Conservation (phyloP, 2,888 invertebrate species). For the Coecobrya sp. region DNA sequence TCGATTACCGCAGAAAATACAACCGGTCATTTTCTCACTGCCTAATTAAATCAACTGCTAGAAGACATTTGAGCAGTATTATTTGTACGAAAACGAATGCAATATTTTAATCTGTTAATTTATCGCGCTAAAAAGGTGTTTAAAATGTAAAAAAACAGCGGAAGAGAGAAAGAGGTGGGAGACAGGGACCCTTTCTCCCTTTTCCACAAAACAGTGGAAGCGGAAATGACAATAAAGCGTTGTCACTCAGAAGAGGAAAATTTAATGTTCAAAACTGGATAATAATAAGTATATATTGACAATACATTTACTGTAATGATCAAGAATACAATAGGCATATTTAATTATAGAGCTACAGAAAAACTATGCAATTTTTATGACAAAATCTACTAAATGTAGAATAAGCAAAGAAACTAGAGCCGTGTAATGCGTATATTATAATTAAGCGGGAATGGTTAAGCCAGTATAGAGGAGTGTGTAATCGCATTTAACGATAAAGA, state of each 20-base stretch:
- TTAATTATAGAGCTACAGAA: slow-evolving; percentile 50
- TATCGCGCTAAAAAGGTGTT: neutral
- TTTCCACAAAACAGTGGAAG: neutral
- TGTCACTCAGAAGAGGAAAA: slow-evolving; percentile 22
- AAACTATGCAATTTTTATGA: slow-evolving; percentile 53
- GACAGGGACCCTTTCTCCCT: neutral
- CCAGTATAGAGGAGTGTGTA: slow-evolving; percentile 46
- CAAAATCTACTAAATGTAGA: slow-evolving; percentile 1
- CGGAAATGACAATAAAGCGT: slow-evolving; percentile 38
- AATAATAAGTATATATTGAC: slow-evolving; percentile 32
- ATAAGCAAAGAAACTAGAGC: neutral
- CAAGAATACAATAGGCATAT: neutral
- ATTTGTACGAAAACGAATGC: slow-evolving; percentile 69
- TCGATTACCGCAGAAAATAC: slow-evolving; percentile 32
- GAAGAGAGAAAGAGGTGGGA: neutral
- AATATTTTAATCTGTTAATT: slow-evolving; percentile 67
- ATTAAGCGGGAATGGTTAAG: slow-evolving; percentile 10
- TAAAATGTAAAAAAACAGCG: neutral
- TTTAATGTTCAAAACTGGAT: slow-evolving; percentile 52
- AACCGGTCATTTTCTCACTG: slow-evolving; percentile 79
- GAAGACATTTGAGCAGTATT: slow-evolving; percentile 74
- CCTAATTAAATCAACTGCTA: slow-evolving; percentile 70
- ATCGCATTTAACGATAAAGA: slow-evolving; percentile 81
- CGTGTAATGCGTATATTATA: neutral
- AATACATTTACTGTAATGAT: slow-evolving; percentile 43